phyloP scores from a whole-genome alignment of 2,888 invertebrate genomes.

The Pimpla rufipes region DNA sequence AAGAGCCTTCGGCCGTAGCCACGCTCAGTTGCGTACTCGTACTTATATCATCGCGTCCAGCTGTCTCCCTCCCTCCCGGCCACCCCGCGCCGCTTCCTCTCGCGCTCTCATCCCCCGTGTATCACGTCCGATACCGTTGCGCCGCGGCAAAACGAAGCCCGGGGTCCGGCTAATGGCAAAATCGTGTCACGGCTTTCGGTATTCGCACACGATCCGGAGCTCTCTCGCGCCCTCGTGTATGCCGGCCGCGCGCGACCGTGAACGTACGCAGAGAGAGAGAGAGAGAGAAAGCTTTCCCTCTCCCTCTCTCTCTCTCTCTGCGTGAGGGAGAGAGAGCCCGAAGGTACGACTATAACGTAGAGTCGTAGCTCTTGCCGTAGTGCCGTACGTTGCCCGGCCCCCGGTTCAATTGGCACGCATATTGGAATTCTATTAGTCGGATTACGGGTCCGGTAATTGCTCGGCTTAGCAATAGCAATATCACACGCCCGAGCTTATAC shows the following conservation, averaged over 20 bases:
- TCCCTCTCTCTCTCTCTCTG: too few species aligned
- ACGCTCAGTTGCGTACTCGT: conserved; percentile 37
- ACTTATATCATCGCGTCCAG: conserved; percentile 39
- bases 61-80: conserved; percentile 24
- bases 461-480: conserved; percentile 79
- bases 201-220: conserved; percentile 71
- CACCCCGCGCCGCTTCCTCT: conserved; percentile 17
- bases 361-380: conserved; percentile 25
- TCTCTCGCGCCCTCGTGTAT: not conserved
- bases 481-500: conserved; percentile 67
- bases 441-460: conserved; percentile 79
- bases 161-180: conserved; percentile 76
- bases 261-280: not conserved
- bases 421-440: conserved; percentile 82
- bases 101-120: conserved; percentile 35
- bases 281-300: too few species aligned
- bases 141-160: conserved; percentile 63
- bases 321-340: not conserved
- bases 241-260: not conserved
- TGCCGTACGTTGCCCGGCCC: conserved; percentile 37
- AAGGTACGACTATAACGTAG: conserved; percentile 18
- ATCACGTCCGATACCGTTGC: conserved; percentile 60
- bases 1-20: conserved; percentile 13
- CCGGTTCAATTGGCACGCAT: conserved; percentile 81
- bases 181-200: conserved; percentile 79